Conservation (phyloP, 1,140 invertebrate genomes). For the Drosophila kanapiae region DNA sequence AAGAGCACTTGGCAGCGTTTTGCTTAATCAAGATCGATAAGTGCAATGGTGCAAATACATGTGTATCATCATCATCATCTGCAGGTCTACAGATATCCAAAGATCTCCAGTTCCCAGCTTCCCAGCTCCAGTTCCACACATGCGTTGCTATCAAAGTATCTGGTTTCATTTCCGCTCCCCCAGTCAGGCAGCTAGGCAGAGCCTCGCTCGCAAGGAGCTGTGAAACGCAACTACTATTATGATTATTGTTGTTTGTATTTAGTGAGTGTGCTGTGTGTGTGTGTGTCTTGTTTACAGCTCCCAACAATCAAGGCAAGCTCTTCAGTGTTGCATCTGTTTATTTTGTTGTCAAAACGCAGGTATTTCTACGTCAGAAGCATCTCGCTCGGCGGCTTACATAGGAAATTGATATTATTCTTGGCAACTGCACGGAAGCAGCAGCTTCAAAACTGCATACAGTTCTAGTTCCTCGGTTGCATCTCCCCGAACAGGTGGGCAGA, state of each 20-base stretch:
- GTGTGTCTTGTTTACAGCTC: constrained; percentile 71
- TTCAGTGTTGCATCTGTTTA: constrained; percentile 71
- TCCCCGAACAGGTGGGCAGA: constrained; percentile 73
- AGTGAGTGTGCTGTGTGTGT: constrained; percentile 53
- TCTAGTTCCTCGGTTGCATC: not conserved
- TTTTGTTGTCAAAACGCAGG: constrained; percentile 83
- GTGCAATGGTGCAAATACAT: constrained; percentile 32
- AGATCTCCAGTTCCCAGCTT: constrained; percentile 5
- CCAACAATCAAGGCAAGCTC: constrained; percentile 80
- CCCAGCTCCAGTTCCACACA: constrained; percentile 33
- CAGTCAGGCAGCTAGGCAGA: not conserved
- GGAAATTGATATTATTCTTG: constrained; percentile 82
- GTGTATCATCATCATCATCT: constrained; percentile 6
- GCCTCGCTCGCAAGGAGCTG: constrained; percentile 67
- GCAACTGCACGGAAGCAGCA: constrained; percentile 76
- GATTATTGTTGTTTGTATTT: constrained; percentile 63
- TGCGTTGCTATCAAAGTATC: constrained; percentile 78
- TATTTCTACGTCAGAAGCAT: constrained; percentile 43
- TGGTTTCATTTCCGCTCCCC: constrained; percentile 84
- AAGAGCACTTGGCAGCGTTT: constrained; percentile 58
- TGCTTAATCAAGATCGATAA: constrained; percentile 63
- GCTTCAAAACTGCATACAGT: constrained; percentile 9
- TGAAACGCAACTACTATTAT: constrained; percentile 68
- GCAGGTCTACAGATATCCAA: constrained; percentile 3
- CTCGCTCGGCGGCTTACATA: constrained; percentile 54